Percentiles rank a stretch among this genome's conserved stretches.
phyloP scores from a whole-genome alignment of 1,140 invertebrate genomes.

The Eubasilissa regina region DNA sequence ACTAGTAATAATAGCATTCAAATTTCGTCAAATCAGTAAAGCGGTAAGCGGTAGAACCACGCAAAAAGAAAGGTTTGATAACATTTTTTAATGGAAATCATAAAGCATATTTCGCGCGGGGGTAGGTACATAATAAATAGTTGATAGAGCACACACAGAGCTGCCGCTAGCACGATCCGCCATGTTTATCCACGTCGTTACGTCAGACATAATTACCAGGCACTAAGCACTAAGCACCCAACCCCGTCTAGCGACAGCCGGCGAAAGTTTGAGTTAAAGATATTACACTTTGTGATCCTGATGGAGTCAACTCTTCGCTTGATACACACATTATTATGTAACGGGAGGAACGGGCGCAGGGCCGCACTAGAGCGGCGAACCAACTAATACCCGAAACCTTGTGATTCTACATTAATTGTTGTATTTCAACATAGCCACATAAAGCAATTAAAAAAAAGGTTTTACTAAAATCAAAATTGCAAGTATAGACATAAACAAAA shows the following conservation, averaged over 20 bases:
- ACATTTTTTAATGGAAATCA: background rate
- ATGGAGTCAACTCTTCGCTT: constrained; percentile 44
- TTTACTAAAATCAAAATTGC: too few relatives aligned
- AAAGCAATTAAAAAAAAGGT: too few relatives aligned
- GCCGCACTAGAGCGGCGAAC: background rate
- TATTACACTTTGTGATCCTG: constrained; percentile 56
- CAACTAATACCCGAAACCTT: too few relatives aligned
- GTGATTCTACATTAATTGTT: too few relatives aligned
- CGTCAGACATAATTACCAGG: constrained; percentile 51
- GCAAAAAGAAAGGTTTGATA: background rate
- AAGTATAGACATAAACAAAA: too few relatives aligned
- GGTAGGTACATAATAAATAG: background rate
- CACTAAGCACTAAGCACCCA: constrained; percentile 32
- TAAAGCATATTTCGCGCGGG: background rate
- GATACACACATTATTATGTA: constrained; percentile 50
- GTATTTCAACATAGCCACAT: too few relatives aligned
- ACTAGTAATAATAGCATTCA: too few relatives aligned
- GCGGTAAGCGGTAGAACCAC: background rate
- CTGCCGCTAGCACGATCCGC: constrained; percentile 22
- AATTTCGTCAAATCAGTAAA: too few relatives aligned
- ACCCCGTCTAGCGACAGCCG: constrained; percentile 43
- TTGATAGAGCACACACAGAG: constrained; percentile 15
- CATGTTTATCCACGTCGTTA: constrained; percentile 51
- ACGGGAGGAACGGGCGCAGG: constrained; percentile 7
- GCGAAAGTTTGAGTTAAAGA: constrained; percentile 54